A percentile compares a stretch with the other conserved stretches of the same genome.
Conservation (phyloP, 1,140 invertebrate species). For the Spodoptera litura region DNA sequence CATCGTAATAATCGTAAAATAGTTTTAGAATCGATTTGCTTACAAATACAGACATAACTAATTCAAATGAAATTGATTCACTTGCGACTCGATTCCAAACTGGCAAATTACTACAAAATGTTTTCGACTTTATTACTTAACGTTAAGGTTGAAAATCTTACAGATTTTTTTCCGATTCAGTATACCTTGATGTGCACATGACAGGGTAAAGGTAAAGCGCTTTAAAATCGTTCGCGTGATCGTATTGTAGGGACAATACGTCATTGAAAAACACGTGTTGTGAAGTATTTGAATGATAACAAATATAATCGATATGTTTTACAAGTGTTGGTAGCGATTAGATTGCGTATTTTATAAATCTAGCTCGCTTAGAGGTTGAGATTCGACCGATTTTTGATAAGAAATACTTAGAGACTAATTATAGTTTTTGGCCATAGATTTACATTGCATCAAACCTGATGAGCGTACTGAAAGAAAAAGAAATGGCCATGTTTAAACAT, state of each 20-base stretch:
- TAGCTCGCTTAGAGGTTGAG: not conserved
- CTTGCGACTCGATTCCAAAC: not conserved
- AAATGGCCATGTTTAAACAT: too few relatives aligned
- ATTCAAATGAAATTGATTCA: constrained; percentile 22
- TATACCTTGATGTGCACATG: not conserved
- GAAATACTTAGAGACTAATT: not conserved
- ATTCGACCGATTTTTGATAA: not conserved
- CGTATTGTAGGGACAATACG: not conserved
- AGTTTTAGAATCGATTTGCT: constrained; percentile 20
- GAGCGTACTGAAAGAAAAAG: too few relatives aligned
- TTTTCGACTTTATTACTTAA: too few relatives aligned
- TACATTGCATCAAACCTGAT: too few relatives aligned
- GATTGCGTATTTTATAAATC: constrained; percentile 4
- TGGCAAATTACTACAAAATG: too few relatives aligned
- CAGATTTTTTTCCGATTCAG: not conserved
- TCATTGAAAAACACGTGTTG: constrained; percentile 27
- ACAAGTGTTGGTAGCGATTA: constrained; percentile 16
- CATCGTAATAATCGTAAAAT: too few relatives aligned
- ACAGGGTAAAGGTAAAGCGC: not conserved
- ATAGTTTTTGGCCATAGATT: too few relatives aligned
- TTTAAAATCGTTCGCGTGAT: constrained; percentile 12
- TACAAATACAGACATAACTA: constrained; percentile 25
- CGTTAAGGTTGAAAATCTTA: not conserved
- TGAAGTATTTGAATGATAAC: constrained; percentile 18
- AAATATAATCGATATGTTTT: constrained; percentile 12